Base-by-base conservation (phyloP, 2,797 vertebrate genomes). In the Chromobotia macracanthus region DNA sequence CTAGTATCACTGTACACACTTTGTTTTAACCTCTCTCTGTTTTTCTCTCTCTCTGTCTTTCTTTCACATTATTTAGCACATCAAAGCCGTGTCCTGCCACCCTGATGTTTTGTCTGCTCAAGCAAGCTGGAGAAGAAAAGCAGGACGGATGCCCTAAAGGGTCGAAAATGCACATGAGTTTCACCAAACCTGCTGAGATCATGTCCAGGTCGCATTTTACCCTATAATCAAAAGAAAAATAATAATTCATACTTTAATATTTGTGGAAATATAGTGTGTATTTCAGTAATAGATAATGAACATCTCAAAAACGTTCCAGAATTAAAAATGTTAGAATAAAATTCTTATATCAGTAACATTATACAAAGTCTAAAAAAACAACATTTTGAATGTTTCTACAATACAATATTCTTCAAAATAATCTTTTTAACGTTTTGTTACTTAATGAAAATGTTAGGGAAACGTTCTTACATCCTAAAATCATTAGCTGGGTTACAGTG, bases 21-120 rank as follows among this genome's bases (percentile, higher is more conserved):
- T 44, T 46, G 65, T 69, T 69, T 76, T 67, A 31, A 58, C 44
- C 35, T 75, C 15, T 0, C 61, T 66, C 73, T 16, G 51, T 48
- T 48, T 65, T 3, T 16, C 48, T 50, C n/a, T 21, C 55, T 56
- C 63, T 76, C 23, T 28, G 2, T 28, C 51, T 56, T 5, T 15
- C 21, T 31, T 41, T 65, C 31, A 55, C 50, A 66, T 66, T 75
- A 19, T 23, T 55, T 23, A 66, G 38, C 1, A 11, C 16, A 66
- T 75, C 48, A 66, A 55, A 75, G 31, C 21, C 21, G 23, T 53
- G 61, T n/a, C 31, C 50, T 65, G 48, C 23, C 66, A 65, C 61
- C 63, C 58, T 63, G 51, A 25, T 44, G 23, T 66, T 65, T 53
- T 55, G 18, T 66, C 48, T 66, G 31, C 61, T 55, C 6, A 38